Evolutionary conservation across 1,140 invertebrate species (phyloP).

Genomic region (Drosophila setifemur): DNA sequence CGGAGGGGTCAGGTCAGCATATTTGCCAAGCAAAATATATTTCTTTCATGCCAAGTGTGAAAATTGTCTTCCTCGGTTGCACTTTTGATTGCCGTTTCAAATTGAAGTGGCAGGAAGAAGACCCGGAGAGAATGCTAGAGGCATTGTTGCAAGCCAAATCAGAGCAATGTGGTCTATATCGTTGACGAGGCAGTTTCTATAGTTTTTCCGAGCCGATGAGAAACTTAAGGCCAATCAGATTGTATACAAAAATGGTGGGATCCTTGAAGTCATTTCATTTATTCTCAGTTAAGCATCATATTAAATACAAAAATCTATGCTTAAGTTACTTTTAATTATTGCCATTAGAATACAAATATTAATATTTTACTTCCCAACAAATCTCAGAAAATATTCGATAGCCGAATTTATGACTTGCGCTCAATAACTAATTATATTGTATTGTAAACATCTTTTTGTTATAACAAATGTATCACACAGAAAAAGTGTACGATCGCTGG

Average conservation of each 20-base stretch:
- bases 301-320: not conserved
- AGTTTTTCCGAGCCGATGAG: not conserved
- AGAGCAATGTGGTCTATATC: conserved; percentile 51
- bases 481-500: no score
- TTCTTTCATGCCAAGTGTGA: conserved; percentile 64
- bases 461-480: no score
- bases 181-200: conserved; percentile 47
- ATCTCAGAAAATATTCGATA: no score
- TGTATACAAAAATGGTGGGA: not conserved
- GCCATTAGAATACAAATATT: no score
- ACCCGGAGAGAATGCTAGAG: conserved; percentile 14
- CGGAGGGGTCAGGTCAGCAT: conserved; percentile 77
- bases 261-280: no score
- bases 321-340: no score
- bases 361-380: no score
- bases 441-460: no score
- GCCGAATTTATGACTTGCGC: no score
- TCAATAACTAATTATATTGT: no score
- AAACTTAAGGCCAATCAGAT: conserved; percentile 18
- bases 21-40: conserved; percentile 73
- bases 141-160: conserved; percentile 30
- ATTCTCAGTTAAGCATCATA: no score
- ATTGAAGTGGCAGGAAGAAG: conserved; percentile 45
- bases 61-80: conserved; percentile 72
- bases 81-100: conserved; percentile 73